These are phyloP conservation scores for Asobara japonica DNA, from an alignment of 1,140 invertebrate species.

Conservation along the genomic window DNA sequence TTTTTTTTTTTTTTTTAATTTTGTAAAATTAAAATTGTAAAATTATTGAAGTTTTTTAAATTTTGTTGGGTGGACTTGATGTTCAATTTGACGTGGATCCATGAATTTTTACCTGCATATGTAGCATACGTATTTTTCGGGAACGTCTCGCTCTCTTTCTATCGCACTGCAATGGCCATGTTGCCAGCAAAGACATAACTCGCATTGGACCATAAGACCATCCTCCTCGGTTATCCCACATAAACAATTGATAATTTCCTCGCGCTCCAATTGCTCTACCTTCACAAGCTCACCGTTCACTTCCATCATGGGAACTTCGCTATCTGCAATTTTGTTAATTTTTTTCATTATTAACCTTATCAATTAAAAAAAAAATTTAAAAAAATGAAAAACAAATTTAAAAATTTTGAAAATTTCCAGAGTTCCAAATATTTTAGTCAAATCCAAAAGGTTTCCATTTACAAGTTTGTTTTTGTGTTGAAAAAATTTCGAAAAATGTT, in stretches of 20 bases:
- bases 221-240: slow-evolving; percentile 88
- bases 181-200: slow-evolving; percentile 94
- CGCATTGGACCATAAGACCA: slow-evolving; percentile 95
- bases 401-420: neutral
- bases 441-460: neutral
- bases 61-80: too few relatives aligned
- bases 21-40: too few relatives aligned
- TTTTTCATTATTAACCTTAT: neutral
- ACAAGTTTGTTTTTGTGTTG: neutral
- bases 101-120: too few relatives aligned
- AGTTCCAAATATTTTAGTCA: too few relatives aligned
- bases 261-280: slow-evolving; percentile 61
- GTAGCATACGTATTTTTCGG: slow-evolving; percentile 89
- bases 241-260: slow-evolving; percentile 89
- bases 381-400: too few relatives aligned
- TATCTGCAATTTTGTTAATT: slow-evolving; percentile 40
- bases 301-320: slow-evolving; percentile 60
- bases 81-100: too few relatives aligned
- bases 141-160: slow-evolving; percentile 81
- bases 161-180: slow-evolving; percentile 90
- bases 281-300: slow-evolving; percentile 63
- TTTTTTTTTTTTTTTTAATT: too few relatives aligned
- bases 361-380: neutral
- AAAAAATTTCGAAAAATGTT: neutral
- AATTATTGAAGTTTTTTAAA: too few relatives aligned